Percentiles rank a stretch among this genome's conserved stretches.
Evolutionary conservation across 2,113 vertebrate genomes (phyloP).

Genomic region (Embiotoca jacksoni): DNA sequence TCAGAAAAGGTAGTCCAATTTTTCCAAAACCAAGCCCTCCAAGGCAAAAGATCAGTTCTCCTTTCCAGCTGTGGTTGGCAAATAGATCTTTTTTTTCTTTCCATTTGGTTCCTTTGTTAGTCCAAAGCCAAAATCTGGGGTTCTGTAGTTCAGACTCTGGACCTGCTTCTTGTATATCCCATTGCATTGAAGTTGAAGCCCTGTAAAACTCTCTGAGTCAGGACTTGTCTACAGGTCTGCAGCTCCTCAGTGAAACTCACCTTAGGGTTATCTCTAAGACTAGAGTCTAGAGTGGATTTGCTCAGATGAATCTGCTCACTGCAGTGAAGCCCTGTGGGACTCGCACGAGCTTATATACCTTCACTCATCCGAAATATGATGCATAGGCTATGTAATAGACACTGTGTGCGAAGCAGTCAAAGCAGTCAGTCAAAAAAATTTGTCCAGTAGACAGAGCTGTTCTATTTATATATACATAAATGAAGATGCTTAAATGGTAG

Average conservation of each 20-base stretch:
- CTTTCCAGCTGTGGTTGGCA: slow-evolving; percentile 66
- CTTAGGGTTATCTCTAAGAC: slow-evolving; percentile 75
- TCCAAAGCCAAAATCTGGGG: slow-evolving; percentile 64
- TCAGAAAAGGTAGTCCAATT: slow-evolving; percentile 72
- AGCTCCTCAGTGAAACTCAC: slow-evolving; percentile 80
- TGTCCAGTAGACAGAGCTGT: slow-evolving; percentile 86
- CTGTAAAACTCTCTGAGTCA: slow-evolving; percentile 25
- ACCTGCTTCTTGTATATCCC: slow-evolving; percentile 58
- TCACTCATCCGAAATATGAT: slow-evolving; percentile 81
- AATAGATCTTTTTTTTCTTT: slow-evolving; percentile 27
- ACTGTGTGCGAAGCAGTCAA: slow-evolving; percentile 79
- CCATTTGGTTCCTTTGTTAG: slow-evolving; percentile 62
- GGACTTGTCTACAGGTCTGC: slow-evolving; percentile 39
- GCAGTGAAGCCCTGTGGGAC: slow-evolving; percentile 73
- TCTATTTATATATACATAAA: slow-evolving; percentile 89
- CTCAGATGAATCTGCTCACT: slow-evolving; percentile 81
- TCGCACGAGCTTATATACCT: slow-evolving; percentile 82
- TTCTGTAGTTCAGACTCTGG: slow-evolving; percentile 52
- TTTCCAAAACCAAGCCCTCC: slow-evolving; percentile 62
- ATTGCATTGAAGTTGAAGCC: slow-evolving; percentile 50
- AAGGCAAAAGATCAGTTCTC: slow-evolving; percentile 62
- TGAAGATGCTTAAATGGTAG: slow-evolving; percentile 88
- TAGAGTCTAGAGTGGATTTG: slow-evolving; percentile 66
- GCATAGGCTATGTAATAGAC: slow-evolving; percentile 84
- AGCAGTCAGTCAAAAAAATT: slow-evolving; percentile 81